Conservation (phyloP, 2,113 vertebrate species). For the Hemibagrus wyckioides region DNA sequence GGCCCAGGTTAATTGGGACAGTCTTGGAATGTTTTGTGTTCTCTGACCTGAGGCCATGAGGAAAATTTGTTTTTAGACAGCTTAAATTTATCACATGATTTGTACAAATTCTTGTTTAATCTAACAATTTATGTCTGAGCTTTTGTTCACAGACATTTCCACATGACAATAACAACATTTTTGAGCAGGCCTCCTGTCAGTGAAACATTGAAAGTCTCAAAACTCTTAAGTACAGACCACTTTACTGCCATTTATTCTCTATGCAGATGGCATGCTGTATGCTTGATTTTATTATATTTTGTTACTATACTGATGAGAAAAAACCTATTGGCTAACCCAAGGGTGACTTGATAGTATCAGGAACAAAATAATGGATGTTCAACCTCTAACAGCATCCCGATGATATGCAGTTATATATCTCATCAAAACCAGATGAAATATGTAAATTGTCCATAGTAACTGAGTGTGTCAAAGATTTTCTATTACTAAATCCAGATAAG, state of each 20-base stretch:
- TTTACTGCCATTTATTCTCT: neutral
- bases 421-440: no score
- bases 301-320: no score
- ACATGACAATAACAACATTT: neutral
- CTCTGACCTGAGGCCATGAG: neutral
- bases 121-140: neutral
- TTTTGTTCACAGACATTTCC: neutral
- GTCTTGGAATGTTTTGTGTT: neutral
- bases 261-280: neutral
- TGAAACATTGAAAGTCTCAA: neutral
- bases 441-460: no score
- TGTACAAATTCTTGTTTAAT: neutral
- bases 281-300: no score
- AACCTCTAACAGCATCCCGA: no score
- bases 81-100: neutral
- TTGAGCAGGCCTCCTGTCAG: neutral
- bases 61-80: neutral
- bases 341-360: no score
- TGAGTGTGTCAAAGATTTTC: no score
- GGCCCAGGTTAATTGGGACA: neutral
- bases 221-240: neutral
- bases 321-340: no score
- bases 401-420: no score
- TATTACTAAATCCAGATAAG: no score
- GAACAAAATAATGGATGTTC: no score